Percentiles rank a stretch among this genome's conserved stretches.
Evolutionary conservation across 2,797 vertebrate species (phyloP).

Genomic region (Florisuga fusca): DNA sequence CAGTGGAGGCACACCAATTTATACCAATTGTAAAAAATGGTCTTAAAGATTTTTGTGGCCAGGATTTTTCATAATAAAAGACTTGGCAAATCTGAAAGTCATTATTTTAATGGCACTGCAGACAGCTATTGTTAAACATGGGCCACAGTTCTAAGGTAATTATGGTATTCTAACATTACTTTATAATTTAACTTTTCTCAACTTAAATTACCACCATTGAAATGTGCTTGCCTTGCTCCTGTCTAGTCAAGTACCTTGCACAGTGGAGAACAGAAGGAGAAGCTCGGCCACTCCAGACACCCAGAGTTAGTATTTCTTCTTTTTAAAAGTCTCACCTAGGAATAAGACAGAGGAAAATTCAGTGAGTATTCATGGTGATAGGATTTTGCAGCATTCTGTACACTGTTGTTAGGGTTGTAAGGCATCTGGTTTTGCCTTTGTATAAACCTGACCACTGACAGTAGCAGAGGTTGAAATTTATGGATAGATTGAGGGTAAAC

Average conservation of each 20-base stretch:
- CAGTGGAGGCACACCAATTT: conserved; percentile 1
- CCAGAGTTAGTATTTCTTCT: not conserved
- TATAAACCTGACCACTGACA: not conserved
- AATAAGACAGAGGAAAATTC: not conserved
- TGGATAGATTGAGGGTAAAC: not conserved
- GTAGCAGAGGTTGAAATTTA: not conserved
- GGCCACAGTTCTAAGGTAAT: conserved; percentile 1
- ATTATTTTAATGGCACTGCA: conserved; percentile 51
- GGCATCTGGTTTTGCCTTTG: not conserved
- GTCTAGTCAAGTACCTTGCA: not conserved
- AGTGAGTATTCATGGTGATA: not conserved
- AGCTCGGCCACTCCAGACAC: not conserved
- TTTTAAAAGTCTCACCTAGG: not conserved
- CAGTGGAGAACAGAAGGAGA: not conserved
- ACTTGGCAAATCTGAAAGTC: conserved; percentile 30
- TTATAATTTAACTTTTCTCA: conserved; percentile 30
- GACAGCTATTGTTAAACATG: conserved; percentile 48
- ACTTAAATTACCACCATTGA: not conserved
- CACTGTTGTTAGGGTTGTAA: not conserved
- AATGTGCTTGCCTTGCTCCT: not conserved
- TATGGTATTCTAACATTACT: conserved; percentile 12
- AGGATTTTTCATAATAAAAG: conserved; percentile 41
- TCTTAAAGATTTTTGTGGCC: not conserved
- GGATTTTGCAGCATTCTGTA: not conserved
- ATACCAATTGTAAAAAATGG: not conserved